These are phyloP conservation scores for Coelinius sp. DNA, from an alignment of 2,888 invertebrate genomes.

Conservation along the genomic window DNA sequence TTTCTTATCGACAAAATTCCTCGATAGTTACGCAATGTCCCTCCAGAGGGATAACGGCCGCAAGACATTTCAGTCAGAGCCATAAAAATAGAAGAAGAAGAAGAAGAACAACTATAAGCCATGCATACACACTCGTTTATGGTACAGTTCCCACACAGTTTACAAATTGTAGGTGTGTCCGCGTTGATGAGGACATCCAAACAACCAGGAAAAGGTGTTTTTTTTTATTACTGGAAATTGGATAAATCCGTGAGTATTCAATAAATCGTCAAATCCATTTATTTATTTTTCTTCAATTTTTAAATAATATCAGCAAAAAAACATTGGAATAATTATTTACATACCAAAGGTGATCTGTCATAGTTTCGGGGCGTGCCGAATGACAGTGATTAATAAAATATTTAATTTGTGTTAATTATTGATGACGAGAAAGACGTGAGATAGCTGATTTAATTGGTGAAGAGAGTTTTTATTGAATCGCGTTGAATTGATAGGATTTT, in stretches of 20 bases:
- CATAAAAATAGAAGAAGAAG: no score
- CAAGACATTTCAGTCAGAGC: no score
- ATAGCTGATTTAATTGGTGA: not conserved
- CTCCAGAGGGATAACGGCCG: no score
- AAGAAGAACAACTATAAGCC: no score
- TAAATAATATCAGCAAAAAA: not conserved
- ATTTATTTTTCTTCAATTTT: not conserved
- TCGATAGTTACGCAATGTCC: no score
- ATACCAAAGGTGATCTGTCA: not conserved
- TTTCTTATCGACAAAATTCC: no score
- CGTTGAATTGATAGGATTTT: not conserved
- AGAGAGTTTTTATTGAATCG: not conserved
- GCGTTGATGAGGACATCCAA: conserved; percentile 14
- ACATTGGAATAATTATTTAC: not conserved
- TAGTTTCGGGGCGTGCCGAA: conserved; percentile 5
- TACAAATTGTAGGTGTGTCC: conserved; percentile 22
- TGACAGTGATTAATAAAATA: not conserved
- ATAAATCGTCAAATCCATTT: not conserved
- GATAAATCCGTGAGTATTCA: conserved; percentile 10
- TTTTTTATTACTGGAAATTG: not conserved
- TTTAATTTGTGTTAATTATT: not conserved
- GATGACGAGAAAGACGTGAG: not conserved
- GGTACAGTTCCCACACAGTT: not conserved
- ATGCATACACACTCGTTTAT: not conserved
- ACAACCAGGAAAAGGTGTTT: not conserved